Evolutionary conservation across 2,888 invertebrate species (phyloP).

Genomic region (Saturnia pavonia): DNA sequence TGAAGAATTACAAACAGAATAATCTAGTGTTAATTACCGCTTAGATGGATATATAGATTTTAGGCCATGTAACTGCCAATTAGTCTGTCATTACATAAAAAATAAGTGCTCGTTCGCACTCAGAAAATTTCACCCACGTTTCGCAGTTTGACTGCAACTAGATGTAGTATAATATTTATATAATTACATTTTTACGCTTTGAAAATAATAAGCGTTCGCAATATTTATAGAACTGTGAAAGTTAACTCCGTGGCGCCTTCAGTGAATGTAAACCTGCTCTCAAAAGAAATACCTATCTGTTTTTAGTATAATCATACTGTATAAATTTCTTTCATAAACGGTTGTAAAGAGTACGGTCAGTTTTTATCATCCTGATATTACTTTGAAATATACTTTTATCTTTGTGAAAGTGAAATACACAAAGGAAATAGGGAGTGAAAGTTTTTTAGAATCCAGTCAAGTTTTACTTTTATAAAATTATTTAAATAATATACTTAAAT

Average conservation of each 20-base stretch:
- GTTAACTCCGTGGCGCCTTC: not conserved
- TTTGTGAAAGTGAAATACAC: not conserved
- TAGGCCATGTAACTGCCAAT: slow-evolving; percentile 41
- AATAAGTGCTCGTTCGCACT: slow-evolving; percentile 34
- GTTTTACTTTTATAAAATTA: not conserved
- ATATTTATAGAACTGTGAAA: slow-evolving; percentile 19
- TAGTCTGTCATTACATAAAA: slow-evolving; percentile 31
- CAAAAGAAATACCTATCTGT: not conserved
- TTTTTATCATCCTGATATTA: slow-evolving; percentile 8
- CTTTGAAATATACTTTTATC: slow-evolving; percentile 1
- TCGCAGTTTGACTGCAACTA: not conserved
- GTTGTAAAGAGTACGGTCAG: not conserved
- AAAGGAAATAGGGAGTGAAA: not conserved
- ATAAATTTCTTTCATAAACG: slow-evolving; percentile 4
- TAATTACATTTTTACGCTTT: slow-evolving; percentile 18
- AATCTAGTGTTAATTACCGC: slow-evolving; percentile 46
- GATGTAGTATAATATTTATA: not conserved
- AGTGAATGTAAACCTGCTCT: not conserved
- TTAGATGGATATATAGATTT: slow-evolving; percentile 32
- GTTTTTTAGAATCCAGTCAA: not conserved
- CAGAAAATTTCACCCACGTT: slow-evolving; percentile 32
- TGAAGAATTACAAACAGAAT: slow-evolving; percentile 40
- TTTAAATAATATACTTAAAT: not conserved
- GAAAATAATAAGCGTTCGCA: slow-evolving; percentile 12
- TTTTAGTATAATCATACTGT: not conserved